A percentile compares a stretch with the other conserved stretches of the same genome.
These are phyloP conservation scores for Eurytoma adleriae DNA, from an alignment of 2,888 invertebrate genomes.

Conservation along the genomic window DNA sequence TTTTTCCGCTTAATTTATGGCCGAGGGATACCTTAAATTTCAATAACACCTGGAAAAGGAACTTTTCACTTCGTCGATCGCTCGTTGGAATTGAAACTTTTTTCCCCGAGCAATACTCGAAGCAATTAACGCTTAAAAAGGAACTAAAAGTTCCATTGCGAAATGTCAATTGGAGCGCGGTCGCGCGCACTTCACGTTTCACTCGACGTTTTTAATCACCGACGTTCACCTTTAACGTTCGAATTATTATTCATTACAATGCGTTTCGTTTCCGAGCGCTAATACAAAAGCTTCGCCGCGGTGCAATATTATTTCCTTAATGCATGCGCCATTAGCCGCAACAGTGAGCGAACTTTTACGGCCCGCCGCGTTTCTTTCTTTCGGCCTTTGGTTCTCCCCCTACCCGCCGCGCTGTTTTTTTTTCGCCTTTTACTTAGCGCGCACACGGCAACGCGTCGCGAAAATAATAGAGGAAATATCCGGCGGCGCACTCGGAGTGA, in stretches of 20 bases:
- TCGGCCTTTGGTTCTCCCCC: not conserved
- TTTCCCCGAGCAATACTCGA: too few relatives aligned
- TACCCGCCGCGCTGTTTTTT: not conserved
- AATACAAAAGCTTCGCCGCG: constrained; percentile 8
- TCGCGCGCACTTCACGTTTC: not conserved
- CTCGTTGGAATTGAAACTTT: too few relatives aligned
- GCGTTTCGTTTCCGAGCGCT: constrained; percentile 10
- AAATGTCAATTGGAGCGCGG: too few relatives aligned
- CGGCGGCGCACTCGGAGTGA: not conserved
- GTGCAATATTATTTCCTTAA: not conserved
- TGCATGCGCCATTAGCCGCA: constrained; percentile 26
- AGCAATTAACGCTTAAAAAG: too few relatives aligned
- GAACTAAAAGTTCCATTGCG: too few relatives aligned
- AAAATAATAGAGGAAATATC: constrained; percentile 26
- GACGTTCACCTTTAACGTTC: not conserved
- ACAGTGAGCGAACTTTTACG: constrained; percentile 34
- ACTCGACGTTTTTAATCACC: not conserved
- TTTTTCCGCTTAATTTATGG: too few relatives aligned
- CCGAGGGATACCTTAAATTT: too few relatives aligned
- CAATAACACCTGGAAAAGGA: too few relatives aligned
- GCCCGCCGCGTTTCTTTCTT: not conserved
- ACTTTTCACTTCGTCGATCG: too few relatives aligned
- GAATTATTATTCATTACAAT: constrained; percentile 23
- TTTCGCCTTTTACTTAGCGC: constrained; percentile 6
- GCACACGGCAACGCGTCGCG: not conserved